Conservation (phyloP, 1,140 invertebrate species). For the Mesaphorura yosii region DNA sequence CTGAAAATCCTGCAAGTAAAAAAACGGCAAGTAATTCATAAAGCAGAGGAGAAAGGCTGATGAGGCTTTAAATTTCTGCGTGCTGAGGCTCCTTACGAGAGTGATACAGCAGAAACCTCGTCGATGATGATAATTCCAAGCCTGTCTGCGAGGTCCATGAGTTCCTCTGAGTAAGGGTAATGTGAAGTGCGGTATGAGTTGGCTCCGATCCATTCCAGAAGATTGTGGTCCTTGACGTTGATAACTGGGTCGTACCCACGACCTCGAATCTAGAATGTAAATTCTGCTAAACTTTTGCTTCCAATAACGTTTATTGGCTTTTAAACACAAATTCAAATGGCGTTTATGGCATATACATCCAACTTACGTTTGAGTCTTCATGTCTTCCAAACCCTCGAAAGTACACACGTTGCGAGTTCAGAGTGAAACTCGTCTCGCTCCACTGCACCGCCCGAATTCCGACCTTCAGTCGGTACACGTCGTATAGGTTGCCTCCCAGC, state of each 20-base stretch:
- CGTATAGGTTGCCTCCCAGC: conserved; percentile 25
- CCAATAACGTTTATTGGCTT: too few relatives aligned
- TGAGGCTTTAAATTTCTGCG: too few relatives aligned
- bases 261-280: conserved; percentile 40
- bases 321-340: not conserved
- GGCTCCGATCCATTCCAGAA: conserved; percentile 55
- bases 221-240: conserved; percentile 50
- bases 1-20: conserved; percentile 15
- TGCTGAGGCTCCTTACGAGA: conserved; percentile 35
- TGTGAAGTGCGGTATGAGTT: conserved; percentile 83
- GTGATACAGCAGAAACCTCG: conserved; percentile 51
- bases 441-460: conserved; percentile 46
- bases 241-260: conserved; percentile 45
- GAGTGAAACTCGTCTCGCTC: conserved; percentile 37
- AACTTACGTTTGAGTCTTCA: conserved; percentile 49
- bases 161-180: conserved; percentile 96
- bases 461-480: conserved; percentile 44
- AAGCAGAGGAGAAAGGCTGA: not conserved
- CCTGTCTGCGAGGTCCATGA: conserved; percentile 49
- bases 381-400: conserved; percentile 51
- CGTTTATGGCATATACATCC: not conserved
- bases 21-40: not conserved
- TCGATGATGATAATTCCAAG: conserved; percentile 52
- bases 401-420: conserved; percentile 49
- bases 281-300: too few relatives aligned